Evolutionary conservation across 2,113 vertebrate genomes (phyloP).

Genomic region (Phylloscopus whistleri): DNA sequence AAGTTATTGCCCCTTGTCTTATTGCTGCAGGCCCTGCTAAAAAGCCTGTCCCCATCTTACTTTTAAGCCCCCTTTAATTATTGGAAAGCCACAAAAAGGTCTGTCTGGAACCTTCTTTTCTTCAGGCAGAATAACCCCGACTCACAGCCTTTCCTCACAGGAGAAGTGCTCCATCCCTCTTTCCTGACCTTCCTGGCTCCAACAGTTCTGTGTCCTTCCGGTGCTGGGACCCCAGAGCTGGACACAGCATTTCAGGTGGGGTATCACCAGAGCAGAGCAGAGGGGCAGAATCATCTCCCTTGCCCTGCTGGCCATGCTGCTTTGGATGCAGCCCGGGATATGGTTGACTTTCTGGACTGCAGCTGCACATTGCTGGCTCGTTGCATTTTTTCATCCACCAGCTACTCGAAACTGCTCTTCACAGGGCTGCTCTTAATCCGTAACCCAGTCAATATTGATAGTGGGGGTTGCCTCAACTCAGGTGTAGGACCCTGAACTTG

Average conservation of each 20-base stretch:
- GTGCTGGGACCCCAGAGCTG: neutral
- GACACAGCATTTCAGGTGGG: neutral
- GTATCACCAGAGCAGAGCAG: neutral
- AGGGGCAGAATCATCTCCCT: neutral
- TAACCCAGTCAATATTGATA: neutral
- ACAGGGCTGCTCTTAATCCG: neutral
- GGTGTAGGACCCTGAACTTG: neutral
- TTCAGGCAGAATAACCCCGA: neutral
- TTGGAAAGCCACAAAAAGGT: neutral
- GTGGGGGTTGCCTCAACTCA: neutral
- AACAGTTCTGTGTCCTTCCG: fast-evolving
- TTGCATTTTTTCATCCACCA: neutral
- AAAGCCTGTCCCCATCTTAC: neutral
- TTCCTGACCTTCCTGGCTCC: neutral
- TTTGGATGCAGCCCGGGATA: neutral
- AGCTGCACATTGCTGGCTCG: neutral
- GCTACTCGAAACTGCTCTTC: neutral
- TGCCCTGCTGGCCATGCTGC: neutral
- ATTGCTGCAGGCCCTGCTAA: neutral
- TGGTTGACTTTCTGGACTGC: neutral
- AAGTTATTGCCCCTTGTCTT: neutral
- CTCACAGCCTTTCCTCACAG: neutral
- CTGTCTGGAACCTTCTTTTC: neutral
- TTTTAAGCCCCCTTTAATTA: neutral
- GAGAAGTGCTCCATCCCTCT: neutral